Percentiles rank a stretch among this genome's conserved stretches.
phyloP scores from a whole-genome alignment of 1,140 invertebrate species.

The Drosophila pseudoobscura region DNA sequence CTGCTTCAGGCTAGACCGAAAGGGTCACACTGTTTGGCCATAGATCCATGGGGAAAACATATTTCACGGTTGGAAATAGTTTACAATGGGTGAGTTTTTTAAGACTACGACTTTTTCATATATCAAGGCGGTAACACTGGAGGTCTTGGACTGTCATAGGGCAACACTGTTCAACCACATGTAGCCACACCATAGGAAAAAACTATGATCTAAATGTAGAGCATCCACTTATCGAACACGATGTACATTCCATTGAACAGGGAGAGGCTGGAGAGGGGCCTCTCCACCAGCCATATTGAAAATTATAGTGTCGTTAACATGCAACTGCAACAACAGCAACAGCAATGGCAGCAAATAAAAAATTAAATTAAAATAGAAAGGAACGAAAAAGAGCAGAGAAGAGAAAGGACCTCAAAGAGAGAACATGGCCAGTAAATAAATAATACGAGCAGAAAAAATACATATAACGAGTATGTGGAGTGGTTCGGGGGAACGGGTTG shows the following conservation, averaged over 20 bases:
- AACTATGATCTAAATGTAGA: background rate
- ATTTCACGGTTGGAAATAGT: too few species aligned
- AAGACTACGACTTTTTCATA: too few species aligned
- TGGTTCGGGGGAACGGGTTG: background rate
- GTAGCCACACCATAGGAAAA: too few species aligned
- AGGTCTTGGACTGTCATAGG: too few species aligned
- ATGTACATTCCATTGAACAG: background rate
- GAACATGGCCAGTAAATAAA: constrained; percentile 82
- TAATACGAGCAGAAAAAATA: constrained; percentile 38
- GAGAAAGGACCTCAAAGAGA: constrained; percentile 22
- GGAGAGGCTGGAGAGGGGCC: background rate
- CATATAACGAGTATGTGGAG: background rate
- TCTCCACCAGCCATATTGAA: constrained; percentile 56
- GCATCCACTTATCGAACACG: background rate
- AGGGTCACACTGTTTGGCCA: too few species aligned
- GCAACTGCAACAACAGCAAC: constrained; percentile 58
- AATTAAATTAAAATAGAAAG: constrained; percentile 76
- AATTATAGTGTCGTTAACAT: constrained; percentile 77
- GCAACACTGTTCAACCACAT: too few species aligned
- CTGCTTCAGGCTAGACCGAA: background rate
- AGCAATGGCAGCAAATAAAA: constrained; percentile 39
- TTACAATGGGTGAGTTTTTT: too few species aligned
- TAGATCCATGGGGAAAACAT: background rate
- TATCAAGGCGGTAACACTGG: too few species aligned
- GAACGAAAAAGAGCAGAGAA: background rate